A percentile compares a stretch with the other conserved stretches of the same genome.
phyloP scores from a whole-genome alignment of 2,113 vertebrate genomes.

The Myiozetetes cayanensis region DNA sequence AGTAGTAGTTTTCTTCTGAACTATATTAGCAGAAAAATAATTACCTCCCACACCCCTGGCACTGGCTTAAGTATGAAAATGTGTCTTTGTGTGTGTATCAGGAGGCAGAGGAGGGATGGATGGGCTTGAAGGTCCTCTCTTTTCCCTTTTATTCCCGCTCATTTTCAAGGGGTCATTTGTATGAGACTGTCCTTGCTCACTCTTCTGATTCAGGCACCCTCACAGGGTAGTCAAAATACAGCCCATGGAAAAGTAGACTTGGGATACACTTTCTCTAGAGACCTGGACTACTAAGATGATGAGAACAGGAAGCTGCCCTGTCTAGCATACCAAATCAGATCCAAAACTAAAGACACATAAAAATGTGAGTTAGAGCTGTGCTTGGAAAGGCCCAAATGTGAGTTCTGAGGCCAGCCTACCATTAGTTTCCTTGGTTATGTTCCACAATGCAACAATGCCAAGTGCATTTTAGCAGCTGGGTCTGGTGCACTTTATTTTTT shows the following conservation, averaged over 20 bases:
- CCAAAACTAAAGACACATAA: background rate
- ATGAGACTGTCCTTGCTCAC: background rate
- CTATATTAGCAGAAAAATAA: background rate
- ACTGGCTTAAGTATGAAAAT: background rate
- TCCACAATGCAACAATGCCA: background rate
- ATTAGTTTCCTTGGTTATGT: background rate
- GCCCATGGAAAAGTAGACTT: background rate
- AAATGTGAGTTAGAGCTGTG: background rate
- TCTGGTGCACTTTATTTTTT: background rate
- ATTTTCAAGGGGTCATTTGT: background rate
- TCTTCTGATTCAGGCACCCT: background rate
- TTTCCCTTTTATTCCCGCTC: background rate
- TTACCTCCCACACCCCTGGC: background rate
- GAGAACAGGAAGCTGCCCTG: background rate
- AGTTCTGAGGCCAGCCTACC: background rate
- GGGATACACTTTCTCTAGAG: background rate
- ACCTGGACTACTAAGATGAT: background rate
- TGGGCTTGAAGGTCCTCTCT: background rate
- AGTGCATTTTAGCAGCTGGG: background rate
- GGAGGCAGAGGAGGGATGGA: background rate
- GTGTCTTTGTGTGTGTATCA: background rate
- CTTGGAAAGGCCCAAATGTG: background rate
- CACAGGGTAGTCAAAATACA: background rate
- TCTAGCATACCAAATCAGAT: background rate
- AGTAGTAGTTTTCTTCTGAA: slow-evolving; percentile 1